Evolutionary conservation across 2,113 vertebrate genomes (phyloP).

Genomic region (Phocoena sinus): DNA sequence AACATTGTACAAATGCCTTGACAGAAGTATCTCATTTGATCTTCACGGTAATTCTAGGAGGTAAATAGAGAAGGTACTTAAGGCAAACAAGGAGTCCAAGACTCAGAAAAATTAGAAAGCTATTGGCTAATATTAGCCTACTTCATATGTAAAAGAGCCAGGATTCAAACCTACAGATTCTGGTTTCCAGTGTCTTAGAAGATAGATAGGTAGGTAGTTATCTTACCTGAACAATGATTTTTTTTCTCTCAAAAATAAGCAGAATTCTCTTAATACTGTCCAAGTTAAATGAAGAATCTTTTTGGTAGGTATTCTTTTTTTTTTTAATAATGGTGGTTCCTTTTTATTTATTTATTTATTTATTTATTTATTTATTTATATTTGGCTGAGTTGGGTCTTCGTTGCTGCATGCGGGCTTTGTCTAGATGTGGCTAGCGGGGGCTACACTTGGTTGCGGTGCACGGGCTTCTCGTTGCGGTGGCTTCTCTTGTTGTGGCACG

Average conservation of each 20-base stretch:
- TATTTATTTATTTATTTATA: too few relatives aligned
- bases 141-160: background rate
- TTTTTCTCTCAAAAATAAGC: background rate
- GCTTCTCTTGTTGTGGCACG: too few relatives aligned
- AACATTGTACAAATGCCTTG: background rate
- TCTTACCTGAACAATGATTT: background rate
- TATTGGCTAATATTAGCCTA: background rate
- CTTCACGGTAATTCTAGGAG: background rate
- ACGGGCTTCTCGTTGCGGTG: too few relatives aligned
- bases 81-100: background rate
- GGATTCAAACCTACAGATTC: background rate
- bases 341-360: too few relatives aligned
- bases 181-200: background rate
- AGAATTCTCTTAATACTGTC: background rate
- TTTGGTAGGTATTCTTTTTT: background rate
- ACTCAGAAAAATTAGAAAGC: background rate
- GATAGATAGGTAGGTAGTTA: background rate
- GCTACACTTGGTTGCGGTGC: too few relatives aligned
- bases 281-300: background rate
- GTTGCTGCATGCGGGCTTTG: too few relatives aligned
- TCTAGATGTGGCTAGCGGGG: too few relatives aligned
- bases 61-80: background rate
- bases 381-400: too few relatives aligned
- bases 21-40: background rate
- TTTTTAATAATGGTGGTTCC: too few relatives aligned